Evolutionary conservation across 1,140 invertebrate genomes (phyloP).

Genomic region (Trichomalopsis sarcophagae): DNA sequence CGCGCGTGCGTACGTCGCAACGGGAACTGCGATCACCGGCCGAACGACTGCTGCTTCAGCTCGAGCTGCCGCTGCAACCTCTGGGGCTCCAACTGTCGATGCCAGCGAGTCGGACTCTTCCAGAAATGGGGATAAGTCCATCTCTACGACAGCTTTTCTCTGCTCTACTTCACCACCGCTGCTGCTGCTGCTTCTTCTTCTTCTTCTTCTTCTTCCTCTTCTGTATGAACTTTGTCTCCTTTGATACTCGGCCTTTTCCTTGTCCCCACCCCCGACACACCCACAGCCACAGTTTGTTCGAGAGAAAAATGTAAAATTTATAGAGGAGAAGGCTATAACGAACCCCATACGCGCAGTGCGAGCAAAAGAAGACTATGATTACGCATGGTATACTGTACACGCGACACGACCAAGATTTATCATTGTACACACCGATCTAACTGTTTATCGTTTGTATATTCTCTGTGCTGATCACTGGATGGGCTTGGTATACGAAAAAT

Average conservation of each 20-base stretch:
- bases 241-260: not conserved
- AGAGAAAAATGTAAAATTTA: too few species aligned
- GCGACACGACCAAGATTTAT: too few species aligned
- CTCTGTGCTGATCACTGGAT: too few species aligned
- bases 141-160: not conserved
- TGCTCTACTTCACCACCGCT: not conserved
- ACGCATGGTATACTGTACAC: too few species aligned
- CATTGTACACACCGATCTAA: too few species aligned
- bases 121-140: constrained; percentile 88
- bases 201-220: not conserved
- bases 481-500: too few species aligned
- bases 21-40: constrained; percentile 89
- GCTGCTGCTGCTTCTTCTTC: not conserved
- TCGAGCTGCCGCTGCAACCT: constrained; percentile 92
- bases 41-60: constrained; percentile 90
- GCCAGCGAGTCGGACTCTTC: constrained; percentile 91
- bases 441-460: too few species aligned
- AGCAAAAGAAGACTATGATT: too few species aligned
- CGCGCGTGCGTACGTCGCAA: constrained; percentile 87
- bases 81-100: constrained; percentile 93
- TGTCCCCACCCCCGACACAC: too few species aligned
- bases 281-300: not conserved
- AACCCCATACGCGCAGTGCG: too few species aligned
- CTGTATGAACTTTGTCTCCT: not conserved
- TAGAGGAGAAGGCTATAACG: too few species aligned